Evolutionary conservation across 1,140 invertebrate genomes (phyloP).

Genomic region (Cryptotermes secundus): DNA sequence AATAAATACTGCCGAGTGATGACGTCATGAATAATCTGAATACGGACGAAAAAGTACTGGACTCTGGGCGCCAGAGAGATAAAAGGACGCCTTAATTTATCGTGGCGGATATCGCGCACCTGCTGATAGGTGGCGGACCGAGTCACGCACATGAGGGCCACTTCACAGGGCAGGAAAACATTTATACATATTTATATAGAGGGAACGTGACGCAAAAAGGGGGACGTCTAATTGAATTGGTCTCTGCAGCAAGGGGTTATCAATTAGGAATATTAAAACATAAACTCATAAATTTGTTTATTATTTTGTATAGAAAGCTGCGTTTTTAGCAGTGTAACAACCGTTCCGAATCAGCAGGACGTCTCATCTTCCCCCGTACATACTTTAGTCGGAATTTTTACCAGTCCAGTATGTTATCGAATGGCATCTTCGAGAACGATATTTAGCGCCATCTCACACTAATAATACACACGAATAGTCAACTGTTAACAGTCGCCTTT

Average conservation of each 20-base stretch:
- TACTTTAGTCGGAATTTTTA: too few species aligned
- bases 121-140: constrained; percentile 4
- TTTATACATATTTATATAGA: constrained; percentile 4
- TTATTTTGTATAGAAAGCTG: too few species aligned
- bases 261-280: not conserved
- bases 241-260: not conserved
- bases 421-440: too few species aligned
- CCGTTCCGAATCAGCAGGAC: too few species aligned
- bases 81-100: constrained; percentile 6
- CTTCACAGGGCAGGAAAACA: not conserved
- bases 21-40: constrained; percentile 12
- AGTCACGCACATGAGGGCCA: not conserved
- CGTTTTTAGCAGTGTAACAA: too few species aligned
- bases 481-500: too few species aligned
- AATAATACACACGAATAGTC: too few species aligned
- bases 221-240: not conserved
- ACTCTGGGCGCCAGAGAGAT: not conserved
- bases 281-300: too few species aligned
- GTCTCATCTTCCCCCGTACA: too few species aligned
- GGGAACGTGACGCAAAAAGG: not conserved
- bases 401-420: too few species aligned
- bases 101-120: not conserved
- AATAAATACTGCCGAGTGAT: not conserved
- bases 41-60: not conserved
- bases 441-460: too few species aligned